phyloP scores from a whole-genome alignment of 2,888 invertebrate species.

The Dasysyrphus albostriatus region DNA sequence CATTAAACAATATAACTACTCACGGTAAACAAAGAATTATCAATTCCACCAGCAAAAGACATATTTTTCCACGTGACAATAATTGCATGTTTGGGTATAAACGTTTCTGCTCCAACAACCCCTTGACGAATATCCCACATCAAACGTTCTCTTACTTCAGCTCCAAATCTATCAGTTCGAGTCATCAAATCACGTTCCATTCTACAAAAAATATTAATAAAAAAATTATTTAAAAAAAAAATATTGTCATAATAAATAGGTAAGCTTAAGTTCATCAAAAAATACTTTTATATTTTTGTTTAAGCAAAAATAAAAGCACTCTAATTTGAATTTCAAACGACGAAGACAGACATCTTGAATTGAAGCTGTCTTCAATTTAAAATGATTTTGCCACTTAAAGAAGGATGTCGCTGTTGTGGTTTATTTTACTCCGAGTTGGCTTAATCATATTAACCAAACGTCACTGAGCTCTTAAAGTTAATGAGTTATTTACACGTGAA shows the following conservation, averaged over 20 bases:
- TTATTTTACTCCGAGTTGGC: slow-evolving; percentile 1
- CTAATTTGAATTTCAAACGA: not conserved
- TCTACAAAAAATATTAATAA: slow-evolving; percentile 79
- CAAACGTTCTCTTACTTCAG: slow-evolving; percentile 92
- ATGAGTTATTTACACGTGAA: slow-evolving; percentile 35
- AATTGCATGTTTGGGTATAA: slow-evolving; percentile 94
- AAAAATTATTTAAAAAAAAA: not conserved
- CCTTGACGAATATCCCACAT: slow-evolving; percentile 96
- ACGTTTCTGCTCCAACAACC: slow-evolving; percentile 95
- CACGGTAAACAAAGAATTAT: slow-evolving; percentile 89
- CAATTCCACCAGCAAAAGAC: slow-evolving; percentile 95
- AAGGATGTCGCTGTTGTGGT: not conserved
- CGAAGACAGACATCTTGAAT: not conserved
- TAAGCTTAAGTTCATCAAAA: not conserved
- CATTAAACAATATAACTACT: slow-evolving; percentile 78
- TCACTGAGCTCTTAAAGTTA: slow-evolving; percentile 27
- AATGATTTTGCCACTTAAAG: slow-evolving; percentile 2
- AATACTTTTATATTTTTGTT: not conserved
- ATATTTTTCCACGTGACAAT: slow-evolving; percentile 98
- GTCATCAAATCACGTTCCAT: slow-evolving; percentile 89
- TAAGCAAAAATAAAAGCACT: slow-evolving; percentile 75
- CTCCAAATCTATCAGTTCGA: slow-evolving; percentile 92
- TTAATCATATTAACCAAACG: slow-evolving; percentile 13
- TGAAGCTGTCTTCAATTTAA: not conserved
- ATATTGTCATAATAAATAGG: not conserved